These are phyloP conservation scores for Amblyjoppa proteus DNA, from an alignment of 2,888 invertebrate species.

Conservation along the genomic window DNA sequence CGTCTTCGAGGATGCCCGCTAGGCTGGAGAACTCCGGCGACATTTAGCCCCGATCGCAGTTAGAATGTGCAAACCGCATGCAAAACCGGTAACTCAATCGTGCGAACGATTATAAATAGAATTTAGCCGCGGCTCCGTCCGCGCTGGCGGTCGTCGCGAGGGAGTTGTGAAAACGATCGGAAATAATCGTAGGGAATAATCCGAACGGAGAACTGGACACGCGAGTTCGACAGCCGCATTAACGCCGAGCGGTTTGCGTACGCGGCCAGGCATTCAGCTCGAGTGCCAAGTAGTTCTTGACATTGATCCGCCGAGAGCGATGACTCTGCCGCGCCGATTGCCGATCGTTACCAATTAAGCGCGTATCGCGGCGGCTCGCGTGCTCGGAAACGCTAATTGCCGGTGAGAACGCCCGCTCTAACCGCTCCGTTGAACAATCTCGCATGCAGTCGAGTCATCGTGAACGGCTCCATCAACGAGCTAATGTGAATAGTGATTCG, in stretches of 20 bases:
- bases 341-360: constrained; percentile 56
- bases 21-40: background rate
- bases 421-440: constrained; percentile 37
- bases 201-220: background rate
- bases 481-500: background rate
- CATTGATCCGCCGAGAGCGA: constrained; percentile 59
- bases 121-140: constrained; percentile 1
- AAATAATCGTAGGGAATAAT: constrained; percentile 60
- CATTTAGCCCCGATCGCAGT: constrained; percentile 9
- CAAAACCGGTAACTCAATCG: constrained; percentile 42
- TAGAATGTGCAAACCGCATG: constrained; percentile 3
- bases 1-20: constrained; percentile 16
- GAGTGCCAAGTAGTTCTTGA: constrained; percentile 58
- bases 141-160: background rate
- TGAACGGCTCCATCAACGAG: background rate
- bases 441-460: background rate
- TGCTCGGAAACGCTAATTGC: constrained; percentile 58
- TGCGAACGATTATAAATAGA: constrained; percentile 49
- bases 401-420: background rate
- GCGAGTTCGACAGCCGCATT: constrained; percentile 36
- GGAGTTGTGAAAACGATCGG: constrained; percentile 17
- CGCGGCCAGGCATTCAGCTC: constrained; percentile 52
- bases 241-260: too few relatives aligned
- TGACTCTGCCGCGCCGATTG: constrained; percentile 51
- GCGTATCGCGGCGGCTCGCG: constrained; percentile 45